Evolutionary conservation across 2,113 vertebrate genomes (phyloP), one percentile per base, ranked within the genome.

Genomic region (Hymenochirus boettgeri): DNA sequence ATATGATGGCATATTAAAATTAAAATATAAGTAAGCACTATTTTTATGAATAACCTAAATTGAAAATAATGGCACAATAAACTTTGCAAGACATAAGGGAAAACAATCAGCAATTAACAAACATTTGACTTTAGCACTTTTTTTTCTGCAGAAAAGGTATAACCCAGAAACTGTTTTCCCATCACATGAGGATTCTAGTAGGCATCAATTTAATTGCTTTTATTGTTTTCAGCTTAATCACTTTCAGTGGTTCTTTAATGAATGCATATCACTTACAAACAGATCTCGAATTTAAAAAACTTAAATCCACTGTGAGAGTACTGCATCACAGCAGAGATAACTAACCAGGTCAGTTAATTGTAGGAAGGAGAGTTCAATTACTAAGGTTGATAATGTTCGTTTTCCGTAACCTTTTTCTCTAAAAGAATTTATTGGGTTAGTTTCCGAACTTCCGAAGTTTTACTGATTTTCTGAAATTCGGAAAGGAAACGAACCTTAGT

Each of bases 221-320:
- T 42, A 42, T 42, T 42, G 39, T 42, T 42, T 42, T 6, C 3
- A 17, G 13, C 5, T 42, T n/a, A 42, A n/a, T n/a, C 15, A 42
- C 39, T 42, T 42, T 42, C 39, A 42, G 13, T 42, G 39, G 15
- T 42, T 42, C 12, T 42, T 42, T 42, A 42, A 42, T 42, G 39
- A 42, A 42, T n/a, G n/a, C 39, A 42, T 42, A 42, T 13, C 39
- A 42, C 39, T 42, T n/a, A n/a, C n/a, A n/a, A n/a, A n/a, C n/a
- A n/a, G n/a, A n/a, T n/a, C n/a, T n/a, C n/a, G n/a, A n/a, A n/a
- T n/a, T n/a, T n/a, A n/a, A n/a, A n/a, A n/a, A n/a, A n/a, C n/a
- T n/a, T n/a, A n/a, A n/a, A n/a, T n/a, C n/a, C n/a, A n/a, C n/a
- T n/a, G n/a, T n/a, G n/a, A n/a, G n/a, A n/a, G n/a, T n/a, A n/a